Conservation (phyloP, 1,140 invertebrate species). For the Vollenhovia emeryi region DNA sequence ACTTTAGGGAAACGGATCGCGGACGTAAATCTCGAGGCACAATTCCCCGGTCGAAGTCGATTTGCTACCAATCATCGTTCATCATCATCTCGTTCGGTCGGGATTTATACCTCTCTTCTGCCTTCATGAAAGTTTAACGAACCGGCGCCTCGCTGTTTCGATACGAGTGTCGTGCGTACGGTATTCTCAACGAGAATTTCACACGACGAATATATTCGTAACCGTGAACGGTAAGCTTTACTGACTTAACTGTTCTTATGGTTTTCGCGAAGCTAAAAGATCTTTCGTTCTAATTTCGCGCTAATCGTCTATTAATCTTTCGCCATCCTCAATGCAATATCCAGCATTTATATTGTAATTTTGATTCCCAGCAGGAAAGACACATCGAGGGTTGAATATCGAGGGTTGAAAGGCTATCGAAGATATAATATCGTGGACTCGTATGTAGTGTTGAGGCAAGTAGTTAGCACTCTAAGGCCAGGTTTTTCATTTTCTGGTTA, state of each 20-base stretch:
- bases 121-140: constrained; percentile 54
- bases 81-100: constrained; percentile 34
- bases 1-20: constrained; percentile 6
- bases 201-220: not conserved
- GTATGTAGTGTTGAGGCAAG: too few relatives aligned
- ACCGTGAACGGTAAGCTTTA: not conserved
- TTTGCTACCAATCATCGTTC: constrained; percentile 43
- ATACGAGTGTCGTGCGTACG: not conserved
- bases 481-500: too few relatives aligned
- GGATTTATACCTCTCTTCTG: not conserved
- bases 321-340: too few relatives aligned
- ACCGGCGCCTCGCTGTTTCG: not conserved
- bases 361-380: too few relatives aligned
- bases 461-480: too few relatives aligned
- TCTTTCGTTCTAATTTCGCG: not conserved
- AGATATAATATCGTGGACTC: too few relatives aligned
- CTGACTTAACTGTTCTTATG: not conserved
- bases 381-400: too few relatives aligned
- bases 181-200: constrained; percentile 1
- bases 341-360: too few relatives aligned
- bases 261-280: not conserved
- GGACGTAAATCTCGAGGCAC: not conserved
- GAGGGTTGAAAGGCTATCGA: too few relatives aligned
- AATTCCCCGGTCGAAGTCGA: not conserved
- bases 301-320: not conserved